Evolutionary conservation across 2,888 invertebrate species (phyloP), one percentile per base, ranked within the genome.

Genomic region (Athrips mouffetella): DNA sequence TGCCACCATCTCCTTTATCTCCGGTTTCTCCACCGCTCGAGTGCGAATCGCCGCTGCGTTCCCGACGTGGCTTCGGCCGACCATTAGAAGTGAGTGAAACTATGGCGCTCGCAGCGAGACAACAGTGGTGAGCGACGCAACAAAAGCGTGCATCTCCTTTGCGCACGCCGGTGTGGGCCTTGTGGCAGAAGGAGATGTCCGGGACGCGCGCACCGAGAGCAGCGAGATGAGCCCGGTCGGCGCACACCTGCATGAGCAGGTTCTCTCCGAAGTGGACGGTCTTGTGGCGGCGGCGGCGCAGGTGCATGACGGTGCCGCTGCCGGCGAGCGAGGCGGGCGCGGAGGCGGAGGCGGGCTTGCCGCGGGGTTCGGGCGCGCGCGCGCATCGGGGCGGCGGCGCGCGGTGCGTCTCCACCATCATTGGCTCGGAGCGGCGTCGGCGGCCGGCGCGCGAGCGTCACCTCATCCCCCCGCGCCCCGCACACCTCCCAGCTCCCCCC

Each of bases 251-350:
- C 77, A 93, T 90, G 59, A 93, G 76, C 21, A 94, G 89, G 75
- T 93, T 94, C 71, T 94, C 94, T 51, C 94, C 94, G 71, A 94
- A 94, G 78, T 94, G 94, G 45, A 94, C 94, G 44, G 94, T 94
- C 80, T 94, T 94, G 82, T 94, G 93, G 51, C 94, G 90, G 48
- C 93, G 90, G 50, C 94, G 90, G 47, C 93, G 92, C 52, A 92
- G 84, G 62, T 91, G 91, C 71, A 92, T 87, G 60, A 79, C 76
- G 62, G 77, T 82, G 66, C 79, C 81, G 67, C 84, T 83, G 74
- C 86, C 88, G 66, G 81, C 80, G 63, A 81, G 83, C 62, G 90
- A 91, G 57, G 87, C 75, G 58, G 90, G 91, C 58, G 90, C 91
- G 62, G 90, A 91, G 59, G 82, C 89, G 61, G 90, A 90, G 60